Percentiles rank a stretch among this genome's conserved stretches.
Evolutionary conservation across 2,888 invertebrate species (phyloP).

Genomic region (Tenodera sinensis): DNA sequence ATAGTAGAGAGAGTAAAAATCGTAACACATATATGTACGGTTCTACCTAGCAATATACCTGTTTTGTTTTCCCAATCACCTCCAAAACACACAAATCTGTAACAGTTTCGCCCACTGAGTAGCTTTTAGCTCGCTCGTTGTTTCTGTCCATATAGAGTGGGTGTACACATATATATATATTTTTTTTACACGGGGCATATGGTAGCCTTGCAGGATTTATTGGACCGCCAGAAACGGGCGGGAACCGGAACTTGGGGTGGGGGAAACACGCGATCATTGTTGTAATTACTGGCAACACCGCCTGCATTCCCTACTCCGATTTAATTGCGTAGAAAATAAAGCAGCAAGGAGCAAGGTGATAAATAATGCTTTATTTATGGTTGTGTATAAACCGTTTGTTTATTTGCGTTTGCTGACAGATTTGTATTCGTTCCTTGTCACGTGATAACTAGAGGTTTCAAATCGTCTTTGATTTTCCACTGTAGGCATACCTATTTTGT

Average conservation of each 20-base stretch:
- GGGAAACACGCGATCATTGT: not conserved
- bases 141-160: not conserved
- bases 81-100: too few relatives aligned
- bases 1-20: too few relatives aligned
- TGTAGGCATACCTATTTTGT: too few relatives aligned
- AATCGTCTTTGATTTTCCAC: too few relatives aligned
- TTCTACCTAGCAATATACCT: too few relatives aligned
- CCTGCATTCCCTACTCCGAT: not conserved
- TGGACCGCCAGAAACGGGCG: not conserved
- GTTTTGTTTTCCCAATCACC: too few relatives aligned
- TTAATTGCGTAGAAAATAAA: not conserved
- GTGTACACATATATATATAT: not conserved
- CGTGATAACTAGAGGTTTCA: too few relatives aligned
- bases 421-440: not conserved
- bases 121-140: not conserved
- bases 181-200: not conserved
- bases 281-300: not conserved
- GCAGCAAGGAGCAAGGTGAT: not conserved
- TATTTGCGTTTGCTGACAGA: not conserved
- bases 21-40: too few relatives aligned
- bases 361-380: not conserved
- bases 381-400: not conserved
- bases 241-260: not conserved
- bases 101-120: not conserved
- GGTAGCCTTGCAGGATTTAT: not conserved